Percentiles rank a stretch among this genome's conserved stretches.
phyloP scores from a whole-genome alignment of 2,888 invertebrate species.

The Dolomedes plantarius region DNA sequence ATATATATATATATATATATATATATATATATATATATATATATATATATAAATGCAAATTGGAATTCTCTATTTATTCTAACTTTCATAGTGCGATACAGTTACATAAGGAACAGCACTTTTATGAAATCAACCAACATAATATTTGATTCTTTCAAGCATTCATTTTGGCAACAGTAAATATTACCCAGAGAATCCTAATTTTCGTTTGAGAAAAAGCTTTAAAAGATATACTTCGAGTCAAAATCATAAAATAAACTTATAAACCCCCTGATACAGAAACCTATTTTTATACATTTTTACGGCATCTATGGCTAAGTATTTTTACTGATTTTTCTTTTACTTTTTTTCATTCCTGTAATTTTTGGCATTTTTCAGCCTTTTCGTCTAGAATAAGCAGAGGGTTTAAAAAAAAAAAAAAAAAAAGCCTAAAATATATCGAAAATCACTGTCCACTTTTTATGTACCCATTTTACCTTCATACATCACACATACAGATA shows the following conservation, averaged over 20 bases:
- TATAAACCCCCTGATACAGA: constrained; percentile 12
- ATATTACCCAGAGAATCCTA: too few relatives aligned
- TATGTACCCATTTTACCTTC: constrained; percentile 25
- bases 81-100: too few relatives aligned
- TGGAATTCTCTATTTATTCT: too few relatives aligned
- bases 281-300: constrained; percentile 8
- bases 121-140: too few relatives aligned
- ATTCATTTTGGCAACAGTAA: too few relatives aligned
- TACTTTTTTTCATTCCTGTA: neutral
- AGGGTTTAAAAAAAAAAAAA: too few relatives aligned
- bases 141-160: too few relatives aligned
- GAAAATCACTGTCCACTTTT: constrained; percentile 57
- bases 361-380: neutral
- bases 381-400: too few relatives aligned
- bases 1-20: too few relatives aligned
- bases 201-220: neutral
- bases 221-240: neutral
- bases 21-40: too few relatives aligned
- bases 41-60: too few relatives aligned
- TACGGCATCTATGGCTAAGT: neutral
- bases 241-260: neutral
- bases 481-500: neutral
- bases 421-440: neutral
- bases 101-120: too few relatives aligned
- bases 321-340: neutral